Conservation (phyloP, 2,888 invertebrate genomes). For the Sarcophaga variegata region DNA sequence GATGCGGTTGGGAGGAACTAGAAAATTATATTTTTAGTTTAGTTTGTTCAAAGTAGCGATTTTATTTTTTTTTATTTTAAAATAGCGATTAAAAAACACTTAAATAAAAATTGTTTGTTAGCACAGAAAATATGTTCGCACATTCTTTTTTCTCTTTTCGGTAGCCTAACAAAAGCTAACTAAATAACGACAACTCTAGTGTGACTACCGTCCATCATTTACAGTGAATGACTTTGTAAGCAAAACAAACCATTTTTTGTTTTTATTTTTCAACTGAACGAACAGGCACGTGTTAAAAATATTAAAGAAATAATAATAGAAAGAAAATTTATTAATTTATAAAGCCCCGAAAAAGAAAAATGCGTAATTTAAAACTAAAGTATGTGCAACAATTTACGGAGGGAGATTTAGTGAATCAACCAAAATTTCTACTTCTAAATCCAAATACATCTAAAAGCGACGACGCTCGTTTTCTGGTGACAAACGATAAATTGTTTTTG, state of each 20-base stretch:
- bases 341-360: slow-evolving; percentile 57
- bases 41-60: no score
- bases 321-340: slow-evolving; percentile 9
- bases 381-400: slow-evolving; percentile 72
- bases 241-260: slow-evolving; percentile 50
- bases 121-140: no score
- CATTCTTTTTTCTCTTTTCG: no score
- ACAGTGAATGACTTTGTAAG: background rate
- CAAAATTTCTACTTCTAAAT: slow-evolving; percentile 74
- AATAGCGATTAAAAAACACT: no score
- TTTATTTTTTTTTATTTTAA: no score
- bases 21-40: no score
- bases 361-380: slow-evolving; percentile 79
- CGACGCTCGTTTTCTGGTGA: slow-evolving; percentile 70
- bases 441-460: slow-evolving; percentile 70
- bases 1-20: no score
- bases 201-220: background rate
- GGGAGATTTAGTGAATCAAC: slow-evolving; percentile 63
- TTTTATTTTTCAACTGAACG: background rate
- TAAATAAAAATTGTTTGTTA: no score
- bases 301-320: slow-evolving; percentile 22
- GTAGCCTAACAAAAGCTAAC: no score
- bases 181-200: background rate
- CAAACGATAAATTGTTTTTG: slow-evolving; percentile 73
- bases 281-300: slow-evolving; percentile 48